Percentiles rank a stretch among this genome's conserved stretches.
Evolutionary conservation across 2,888 invertebrate species (phyloP).

Genomic region (Clanis bilineata): DNA sequence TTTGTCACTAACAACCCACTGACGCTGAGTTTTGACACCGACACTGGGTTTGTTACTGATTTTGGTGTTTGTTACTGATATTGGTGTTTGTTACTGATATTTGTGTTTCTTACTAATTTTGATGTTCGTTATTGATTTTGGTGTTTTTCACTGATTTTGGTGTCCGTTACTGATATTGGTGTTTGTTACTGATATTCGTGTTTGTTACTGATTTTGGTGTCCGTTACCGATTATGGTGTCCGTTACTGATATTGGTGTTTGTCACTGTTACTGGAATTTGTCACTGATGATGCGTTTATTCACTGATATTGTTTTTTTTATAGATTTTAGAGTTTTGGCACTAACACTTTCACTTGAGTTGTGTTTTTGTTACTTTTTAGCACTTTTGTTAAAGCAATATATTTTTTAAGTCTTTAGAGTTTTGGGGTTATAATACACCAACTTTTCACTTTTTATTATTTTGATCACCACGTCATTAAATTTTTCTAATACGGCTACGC

Average conservation of each 20-base stretch:
- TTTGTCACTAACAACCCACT: conserved; percentile 17
- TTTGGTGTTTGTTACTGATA: not conserved
- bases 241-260: not conserved
- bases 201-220: too few species aligned
- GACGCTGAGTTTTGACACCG: not conserved
- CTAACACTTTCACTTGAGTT: not conserved
- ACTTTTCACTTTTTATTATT: too few species aligned
- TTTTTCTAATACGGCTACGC: too few species aligned
- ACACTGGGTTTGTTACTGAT: not conserved
- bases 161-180: not conserved
- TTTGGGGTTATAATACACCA: too few species aligned
- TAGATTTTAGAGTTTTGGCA: not conserved
- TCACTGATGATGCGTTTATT: not conserved
- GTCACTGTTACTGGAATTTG: not conserved
- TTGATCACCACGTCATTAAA: too few species aligned
- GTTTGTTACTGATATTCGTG: not conserved
- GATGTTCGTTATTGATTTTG: too few species aligned
- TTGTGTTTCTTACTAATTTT: too few species aligned
- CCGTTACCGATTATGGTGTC: too few species aligned
- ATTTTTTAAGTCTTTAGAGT: too few species aligned
- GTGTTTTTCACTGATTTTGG: not conserved
- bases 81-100: not conserved
- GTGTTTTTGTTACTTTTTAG: too few species aligned
- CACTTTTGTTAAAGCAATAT: too few species aligned
- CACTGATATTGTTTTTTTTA: not conserved